These are phyloP conservation scores for Gallinago undulata DNA, from an alignment of 2,113 vertebrate species.

Conservation along the genomic window DNA sequence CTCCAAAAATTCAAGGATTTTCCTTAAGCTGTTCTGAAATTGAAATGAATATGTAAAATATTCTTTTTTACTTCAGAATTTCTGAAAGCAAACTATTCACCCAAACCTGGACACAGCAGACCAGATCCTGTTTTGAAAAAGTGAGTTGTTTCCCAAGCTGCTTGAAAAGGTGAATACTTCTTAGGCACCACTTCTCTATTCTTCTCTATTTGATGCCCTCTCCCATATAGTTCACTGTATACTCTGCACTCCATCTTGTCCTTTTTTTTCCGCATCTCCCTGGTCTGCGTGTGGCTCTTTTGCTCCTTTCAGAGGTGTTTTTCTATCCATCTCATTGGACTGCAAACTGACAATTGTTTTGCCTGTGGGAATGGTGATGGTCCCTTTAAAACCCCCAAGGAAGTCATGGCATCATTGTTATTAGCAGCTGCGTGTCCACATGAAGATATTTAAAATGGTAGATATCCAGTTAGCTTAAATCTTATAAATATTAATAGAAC, in stretches of 20 bases:
- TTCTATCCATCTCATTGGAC: background rate
- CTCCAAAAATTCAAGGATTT: background rate
- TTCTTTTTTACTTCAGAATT: background rate
- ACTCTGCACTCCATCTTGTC: background rate
- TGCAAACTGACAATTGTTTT: background rate
- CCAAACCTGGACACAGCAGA: background rate
- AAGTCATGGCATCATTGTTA: background rate
- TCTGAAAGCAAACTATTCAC: background rate
- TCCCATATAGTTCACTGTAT: background rate
- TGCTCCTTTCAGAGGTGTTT: background rate
- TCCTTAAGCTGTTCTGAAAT: background rate
- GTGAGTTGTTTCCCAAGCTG: background rate
- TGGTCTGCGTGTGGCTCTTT: background rate
- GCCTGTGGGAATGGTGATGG: background rate
- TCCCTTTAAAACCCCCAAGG: background rate
- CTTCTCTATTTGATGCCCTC: fast-evolving
- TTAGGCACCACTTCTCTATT: background rate
- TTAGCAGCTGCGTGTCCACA: background rate
- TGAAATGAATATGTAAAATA: background rate
- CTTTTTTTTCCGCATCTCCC: background rate
- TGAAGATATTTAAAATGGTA: background rate
- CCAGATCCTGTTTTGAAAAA: background rate
- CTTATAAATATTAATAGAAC: background rate
- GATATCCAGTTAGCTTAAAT: background rate
- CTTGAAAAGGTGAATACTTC: background rate